phyloP scores from a whole-genome alignment of 2,888 invertebrate species.

The Acanthopleura granulata region DNA sequence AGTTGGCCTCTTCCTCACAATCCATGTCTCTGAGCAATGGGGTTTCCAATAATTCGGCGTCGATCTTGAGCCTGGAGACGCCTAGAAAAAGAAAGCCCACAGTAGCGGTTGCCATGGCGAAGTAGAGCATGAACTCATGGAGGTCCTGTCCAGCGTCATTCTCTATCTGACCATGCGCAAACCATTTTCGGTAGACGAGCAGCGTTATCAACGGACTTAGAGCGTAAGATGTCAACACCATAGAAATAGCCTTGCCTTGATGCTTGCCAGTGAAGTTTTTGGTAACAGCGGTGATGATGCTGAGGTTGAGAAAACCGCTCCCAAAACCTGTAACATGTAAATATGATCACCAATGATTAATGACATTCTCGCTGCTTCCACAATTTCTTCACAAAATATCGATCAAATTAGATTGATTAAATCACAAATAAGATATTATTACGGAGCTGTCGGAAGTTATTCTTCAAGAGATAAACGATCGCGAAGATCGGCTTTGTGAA shows the following conservation, averaged over 20 bases:
- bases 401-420: too few species aligned
- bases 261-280: neutral
- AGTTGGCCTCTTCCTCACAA: neutral
- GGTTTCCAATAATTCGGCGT: neutral
- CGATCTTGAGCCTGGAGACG: neutral
- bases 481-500: too few species aligned
- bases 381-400: too few species aligned
- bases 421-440: too few species aligned
- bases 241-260: slow-evolving; percentile 1
- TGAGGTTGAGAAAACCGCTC: slow-evolving; percentile 4
- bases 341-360: too few species aligned
- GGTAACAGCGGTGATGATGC: neutral
- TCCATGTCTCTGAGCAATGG: too few species aligned
- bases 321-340: neutral
- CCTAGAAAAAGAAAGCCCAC: neutral
- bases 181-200: neutral
- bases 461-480: too few species aligned
- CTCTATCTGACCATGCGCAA: neutral
- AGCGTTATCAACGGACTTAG: neutral
- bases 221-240: slow-evolving; percentile 1
- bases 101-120: neutral
- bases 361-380: too few species aligned
- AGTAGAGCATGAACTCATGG: neutral
- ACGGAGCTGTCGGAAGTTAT: too few species aligned
- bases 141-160: neutral